Conservation (phyloP, 2,888 invertebrate species). For the Cataglyphis rosenhaueri region DNA sequence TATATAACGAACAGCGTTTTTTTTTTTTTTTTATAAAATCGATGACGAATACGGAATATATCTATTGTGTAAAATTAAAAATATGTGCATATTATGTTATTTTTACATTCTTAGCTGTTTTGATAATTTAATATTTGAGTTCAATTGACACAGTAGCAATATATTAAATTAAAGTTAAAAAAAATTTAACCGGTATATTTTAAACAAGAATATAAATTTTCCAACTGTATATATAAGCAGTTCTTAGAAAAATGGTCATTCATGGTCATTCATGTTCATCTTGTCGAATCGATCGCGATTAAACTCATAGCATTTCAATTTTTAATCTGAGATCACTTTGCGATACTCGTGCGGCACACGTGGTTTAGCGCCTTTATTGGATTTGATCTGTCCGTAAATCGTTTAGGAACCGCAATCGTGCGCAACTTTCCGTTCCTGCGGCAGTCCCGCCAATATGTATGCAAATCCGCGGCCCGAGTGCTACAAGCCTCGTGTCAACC, state of each 20-base stretch:
- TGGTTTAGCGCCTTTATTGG: constrained; percentile 44
- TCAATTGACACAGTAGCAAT: no score
- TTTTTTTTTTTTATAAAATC: not conserved
- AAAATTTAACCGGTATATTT: no score
- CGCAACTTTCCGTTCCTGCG: constrained; percentile 47
- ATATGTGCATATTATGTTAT: no score
- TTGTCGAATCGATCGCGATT: not conserved
- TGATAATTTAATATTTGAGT: no score
- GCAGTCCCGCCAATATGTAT: constrained; percentile 68
- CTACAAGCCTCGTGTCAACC: constrained; percentile 57
- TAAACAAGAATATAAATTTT: no score
- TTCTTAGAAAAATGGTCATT: not conserved
- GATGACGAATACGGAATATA: not conserved
- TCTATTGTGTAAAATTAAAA: no score
- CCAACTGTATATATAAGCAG: not conserved
- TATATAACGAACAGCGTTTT: not conserved
- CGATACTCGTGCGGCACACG: constrained; percentile 28
- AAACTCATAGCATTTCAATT: constrained; percentile 4
- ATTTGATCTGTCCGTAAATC: constrained; percentile 39
- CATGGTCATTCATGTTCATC: not conserved
- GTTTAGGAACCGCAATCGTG: constrained; percentile 49
- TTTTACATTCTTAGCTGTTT: no score
- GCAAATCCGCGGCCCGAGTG: constrained; percentile 69
- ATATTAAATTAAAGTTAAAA: no score
- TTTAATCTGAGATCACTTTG: not conserved